A percentile compares a stretch with the other conserved stretches of the same genome.
These are phyloP conservation scores for Epinephelus coioides DNA, from an alignment of 2,797 vertebrate species.

Conservation along the genomic window DNA sequence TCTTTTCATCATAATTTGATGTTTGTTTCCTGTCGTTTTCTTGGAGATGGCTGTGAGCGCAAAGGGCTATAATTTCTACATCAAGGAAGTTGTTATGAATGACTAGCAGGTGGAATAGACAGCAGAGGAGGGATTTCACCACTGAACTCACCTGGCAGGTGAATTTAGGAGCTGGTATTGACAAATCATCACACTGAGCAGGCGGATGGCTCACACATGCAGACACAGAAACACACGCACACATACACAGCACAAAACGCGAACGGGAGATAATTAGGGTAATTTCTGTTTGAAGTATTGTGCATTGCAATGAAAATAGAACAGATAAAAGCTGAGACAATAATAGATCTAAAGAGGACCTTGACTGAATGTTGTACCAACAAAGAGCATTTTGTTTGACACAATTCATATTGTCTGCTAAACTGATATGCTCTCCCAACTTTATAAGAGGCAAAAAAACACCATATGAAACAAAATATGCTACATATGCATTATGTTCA, in stretches of 20 bases:
- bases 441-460: slow-evolving; percentile 31
- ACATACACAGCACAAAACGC: slow-evolving; percentile 45
- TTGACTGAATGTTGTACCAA: slow-evolving; percentile 77
- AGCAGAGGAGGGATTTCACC: slow-evolving; percentile 51
- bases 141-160: slow-evolving; percentile 60
- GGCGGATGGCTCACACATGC: slow-evolving; percentile 23
- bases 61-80: slow-evolving; percentile 84
- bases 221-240: slow-evolving; percentile 18
- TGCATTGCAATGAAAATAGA: slow-evolving; percentile 79
- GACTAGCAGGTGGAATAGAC: slow-evolving; percentile 84
- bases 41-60: slow-evolving; percentile 68
- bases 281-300: slow-evolving; percentile 84
- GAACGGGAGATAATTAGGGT: slow-evolving; percentile 77
- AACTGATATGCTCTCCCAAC: slow-evolving; percentile 55
- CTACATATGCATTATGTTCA: slow-evolving; percentile 42
- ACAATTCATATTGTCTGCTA: slow-evolving; percentile 65
- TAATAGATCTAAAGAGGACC: slow-evolving; percentile 83
- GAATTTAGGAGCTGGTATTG: slow-evolving; percentile 57
- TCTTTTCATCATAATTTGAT: slow-evolving; percentile 88
- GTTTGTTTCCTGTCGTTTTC: slow-evolving; percentile 90
- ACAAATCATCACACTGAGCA: slow-evolving; percentile 49
- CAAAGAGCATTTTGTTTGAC: slow-evolving; percentile 83
- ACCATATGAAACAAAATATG: slow-evolving; percentile 48
- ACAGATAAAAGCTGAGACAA: slow-evolving; percentile 81
- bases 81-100: slow-evolving; percentile 82